Evolutionary conservation across 2,113 vertebrate genomes (phyloP), one percentile per base, ranked within the genome.

Genomic region (Oncorhynchus tshawytscha): DNA sequence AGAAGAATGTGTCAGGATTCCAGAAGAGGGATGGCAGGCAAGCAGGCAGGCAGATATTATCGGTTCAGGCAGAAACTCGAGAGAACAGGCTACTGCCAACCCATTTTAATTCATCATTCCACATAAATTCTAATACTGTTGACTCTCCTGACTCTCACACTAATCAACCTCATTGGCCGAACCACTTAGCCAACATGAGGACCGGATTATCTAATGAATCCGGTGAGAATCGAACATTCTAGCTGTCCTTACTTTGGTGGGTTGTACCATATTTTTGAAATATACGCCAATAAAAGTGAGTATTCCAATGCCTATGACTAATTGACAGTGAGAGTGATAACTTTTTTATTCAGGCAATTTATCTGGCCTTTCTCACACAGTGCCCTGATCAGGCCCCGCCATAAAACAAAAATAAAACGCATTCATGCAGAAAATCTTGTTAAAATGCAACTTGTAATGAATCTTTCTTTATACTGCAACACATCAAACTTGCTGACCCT

Each of bases 401-500:
- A 65, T 72, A 76, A 79, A 82, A 76, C 18, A 69, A 75, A 82
- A 73, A 77, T 81, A 86, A 86, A 86, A 86, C 70, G 68, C 73
- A 77, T 72, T 69, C 76, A 80, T 84, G 78, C 31, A 67, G 78
- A 72, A 70, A 60, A 74, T 75, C 84, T 88, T 83, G 86, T 89
- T 88, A 88, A 86, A 85, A 85, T 83, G 81, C 72, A 84, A 79
- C 83, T 84, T 45, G 29, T 85, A 81, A 90, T 91, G 89, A 89
- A 88, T 90, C 84, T 84, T 85, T 70, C 84, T 84, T 85, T 70
- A 82, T 70, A 77, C 84, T 74, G 72, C 48, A 27, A 27, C 70
- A 78, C 84, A 80, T 84, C 82, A 74, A 78, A 71, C 85, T 79
- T 75, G 82, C 86, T 89, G 88, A 88, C 86, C 89, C 66, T 75